Evolutionary conservation across 1,140 invertebrate genomes (phyloP).

Genomic region (Drosophila albomicans): DNA sequence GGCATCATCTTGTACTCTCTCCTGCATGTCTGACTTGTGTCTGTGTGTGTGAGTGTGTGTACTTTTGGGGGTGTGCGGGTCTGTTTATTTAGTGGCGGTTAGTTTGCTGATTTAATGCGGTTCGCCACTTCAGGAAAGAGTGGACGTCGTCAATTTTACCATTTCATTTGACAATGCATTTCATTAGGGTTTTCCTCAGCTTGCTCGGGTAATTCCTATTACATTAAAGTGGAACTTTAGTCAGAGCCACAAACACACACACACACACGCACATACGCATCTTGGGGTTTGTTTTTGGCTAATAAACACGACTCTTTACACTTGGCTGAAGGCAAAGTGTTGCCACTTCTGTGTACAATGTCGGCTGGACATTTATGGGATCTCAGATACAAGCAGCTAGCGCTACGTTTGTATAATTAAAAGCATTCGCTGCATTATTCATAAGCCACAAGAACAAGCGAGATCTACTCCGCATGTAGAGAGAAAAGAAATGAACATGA

Average conservation of each 20-base stretch:
- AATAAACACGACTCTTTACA: slow-evolving; percentile 77
- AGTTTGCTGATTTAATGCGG: slow-evolving; percentile 81
- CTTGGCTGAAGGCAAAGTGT: slow-evolving; percentile 65
- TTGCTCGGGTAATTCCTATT: slow-evolving; percentile 57
- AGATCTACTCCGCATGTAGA: neutral
- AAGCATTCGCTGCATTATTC: slow-evolving; percentile 71
- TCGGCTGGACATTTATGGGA: slow-evolving; percentile 28
- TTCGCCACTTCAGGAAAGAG: slow-evolving; percentile 75
- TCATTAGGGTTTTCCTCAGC: slow-evolving; percentile 63
- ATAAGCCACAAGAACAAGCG: slow-evolving; percentile 42
- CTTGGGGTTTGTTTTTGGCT: slow-evolving; percentile 64
- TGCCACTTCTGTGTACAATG: neutral
- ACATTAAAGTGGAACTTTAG: slow-evolving; percentile 73
- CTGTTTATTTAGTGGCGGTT: slow-evolving; percentile 78
- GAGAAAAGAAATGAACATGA: neutral
- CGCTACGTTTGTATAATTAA: slow-evolving; percentile 71
- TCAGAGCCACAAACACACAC: slow-evolving; percentile 4
- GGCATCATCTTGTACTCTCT: slow-evolving; percentile 21
- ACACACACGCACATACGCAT: neutral
- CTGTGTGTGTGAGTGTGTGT: slow-evolving; percentile 17
- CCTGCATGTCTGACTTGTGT: slow-evolving; percentile 23
- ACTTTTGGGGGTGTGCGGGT: slow-evolving; percentile 15
- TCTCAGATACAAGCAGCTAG: neutral
- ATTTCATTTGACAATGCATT: slow-evolving; percentile 83
- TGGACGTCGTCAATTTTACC: slow-evolving; percentile 82